Conservation (phyloP, 2,797 vertebrate species). For the Neopelma chrysocephalum region DNA sequence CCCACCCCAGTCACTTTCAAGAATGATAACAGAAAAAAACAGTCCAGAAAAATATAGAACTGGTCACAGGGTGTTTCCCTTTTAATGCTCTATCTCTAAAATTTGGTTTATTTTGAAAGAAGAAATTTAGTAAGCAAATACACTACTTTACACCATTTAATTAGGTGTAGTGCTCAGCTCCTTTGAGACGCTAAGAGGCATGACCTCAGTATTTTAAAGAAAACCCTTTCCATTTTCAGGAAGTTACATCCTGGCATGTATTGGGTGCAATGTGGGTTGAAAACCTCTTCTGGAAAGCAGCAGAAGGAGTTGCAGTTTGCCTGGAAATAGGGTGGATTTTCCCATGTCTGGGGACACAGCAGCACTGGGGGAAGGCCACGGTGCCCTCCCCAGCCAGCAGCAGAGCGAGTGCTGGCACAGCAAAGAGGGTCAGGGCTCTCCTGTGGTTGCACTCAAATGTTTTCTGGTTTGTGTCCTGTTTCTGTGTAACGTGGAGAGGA, state of each 20-base stretch:
- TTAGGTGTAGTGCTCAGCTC: background rate
- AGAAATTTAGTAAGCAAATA: background rate
- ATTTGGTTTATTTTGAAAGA: background rate
- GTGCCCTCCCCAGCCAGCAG: background rate
- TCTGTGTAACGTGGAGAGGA: accelerated
- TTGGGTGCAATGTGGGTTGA: background rate
- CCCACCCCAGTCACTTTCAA: background rate
- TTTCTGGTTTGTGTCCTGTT: background rate
- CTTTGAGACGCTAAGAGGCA: background rate
- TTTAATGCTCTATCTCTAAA: background rate
- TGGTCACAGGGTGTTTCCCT: background rate
- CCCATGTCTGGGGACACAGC: accelerated
- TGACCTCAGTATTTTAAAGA: background rate
- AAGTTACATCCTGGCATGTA: background rate
- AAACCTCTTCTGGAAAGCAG: background rate
- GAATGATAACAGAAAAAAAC: background rate
- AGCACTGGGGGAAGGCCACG: accelerated
- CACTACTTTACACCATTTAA: background rate
- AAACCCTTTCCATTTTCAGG: background rate
- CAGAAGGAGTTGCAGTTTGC: background rate
- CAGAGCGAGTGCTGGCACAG: background rate
- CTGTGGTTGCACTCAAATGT: accelerated
- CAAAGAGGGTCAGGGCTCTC: background rate
- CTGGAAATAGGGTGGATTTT: background rate
- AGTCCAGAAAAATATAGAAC: background rate